These are phyloP conservation scores for Esox lucius DNA, from an alignment of 2,797 vertebrate species.

Conservation along the genomic window DNA sequence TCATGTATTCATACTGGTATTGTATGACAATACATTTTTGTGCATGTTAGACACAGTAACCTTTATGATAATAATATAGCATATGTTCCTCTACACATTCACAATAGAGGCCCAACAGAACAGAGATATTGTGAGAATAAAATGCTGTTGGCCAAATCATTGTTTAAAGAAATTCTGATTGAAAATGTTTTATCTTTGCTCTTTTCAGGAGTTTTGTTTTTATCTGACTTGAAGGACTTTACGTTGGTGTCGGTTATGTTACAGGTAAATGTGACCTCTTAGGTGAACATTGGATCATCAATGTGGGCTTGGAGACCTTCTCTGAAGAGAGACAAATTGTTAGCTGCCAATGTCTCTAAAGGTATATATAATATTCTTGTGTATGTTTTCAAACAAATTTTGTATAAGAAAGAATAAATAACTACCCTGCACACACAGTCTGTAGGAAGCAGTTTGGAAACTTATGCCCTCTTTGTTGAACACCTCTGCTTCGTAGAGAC, in stretches of 20 bases:
- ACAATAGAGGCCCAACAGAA: background rate
- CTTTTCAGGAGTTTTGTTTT: rapidly evolving
- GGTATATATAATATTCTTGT: background rate
- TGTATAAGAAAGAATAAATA: background rate
- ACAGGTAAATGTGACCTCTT: constrained; percentile 13
- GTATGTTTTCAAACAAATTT: background rate
- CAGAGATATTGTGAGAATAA: background rate
- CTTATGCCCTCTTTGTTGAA: background rate
- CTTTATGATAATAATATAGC: background rate
- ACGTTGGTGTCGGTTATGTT: rapidly evolving
- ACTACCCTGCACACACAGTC: background rate
- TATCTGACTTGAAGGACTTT: background rate
- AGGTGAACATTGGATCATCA: rapidly evolving
- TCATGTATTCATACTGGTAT: background rate
- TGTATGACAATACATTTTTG: background rate
- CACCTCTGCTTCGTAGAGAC: background rate
- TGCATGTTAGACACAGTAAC: background rate
- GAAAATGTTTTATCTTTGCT: rapidly evolving
- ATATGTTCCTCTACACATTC: background rate
- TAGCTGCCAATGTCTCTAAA: background rate
- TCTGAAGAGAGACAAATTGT: constrained; percentile 27
- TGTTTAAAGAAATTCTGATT: background rate
- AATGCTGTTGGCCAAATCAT: background rate
- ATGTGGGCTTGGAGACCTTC: background rate
- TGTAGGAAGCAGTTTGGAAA: rapidly evolving